Evolutionary conservation across 2,797 vertebrate species (phyloP).

Genomic region (Phoeniculus purpureus): DNA sequence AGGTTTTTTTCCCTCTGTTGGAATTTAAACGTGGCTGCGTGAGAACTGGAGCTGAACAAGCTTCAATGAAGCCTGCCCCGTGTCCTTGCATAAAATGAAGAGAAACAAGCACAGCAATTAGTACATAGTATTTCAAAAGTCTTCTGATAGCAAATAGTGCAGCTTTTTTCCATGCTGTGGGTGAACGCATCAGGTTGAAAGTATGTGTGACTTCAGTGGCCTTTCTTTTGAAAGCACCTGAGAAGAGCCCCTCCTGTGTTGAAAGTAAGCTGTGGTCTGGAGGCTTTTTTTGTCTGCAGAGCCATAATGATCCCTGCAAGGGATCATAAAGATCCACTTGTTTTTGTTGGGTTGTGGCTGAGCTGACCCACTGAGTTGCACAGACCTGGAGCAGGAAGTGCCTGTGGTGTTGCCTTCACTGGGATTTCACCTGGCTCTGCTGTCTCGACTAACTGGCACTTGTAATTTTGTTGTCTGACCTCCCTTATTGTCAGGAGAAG

Average conservation of each 20-base stretch:
- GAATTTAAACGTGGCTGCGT: background rate
- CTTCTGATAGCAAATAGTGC: background rate
- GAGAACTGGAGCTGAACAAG: background rate
- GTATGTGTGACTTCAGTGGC: background rate
- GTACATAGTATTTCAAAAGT: background rate
- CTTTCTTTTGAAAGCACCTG: background rate
- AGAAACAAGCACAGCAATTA: background rate
- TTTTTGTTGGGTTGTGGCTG: background rate
- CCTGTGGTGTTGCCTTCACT: background rate
- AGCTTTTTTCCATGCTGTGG: background rate
- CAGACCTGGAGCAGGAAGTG: too few relatives aligned
- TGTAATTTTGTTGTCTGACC: background rate
- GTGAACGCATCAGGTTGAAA: background rate
- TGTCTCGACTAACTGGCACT: background rate
- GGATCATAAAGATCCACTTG: background rate
- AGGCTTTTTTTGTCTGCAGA: background rate
- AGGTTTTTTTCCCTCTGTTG: accelerated
- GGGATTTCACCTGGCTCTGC: background rate
- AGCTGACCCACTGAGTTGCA: background rate
- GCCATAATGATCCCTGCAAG: background rate
- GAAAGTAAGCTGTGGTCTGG: background rate
- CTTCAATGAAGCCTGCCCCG: background rate
- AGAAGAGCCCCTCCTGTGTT: background rate
- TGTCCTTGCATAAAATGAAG: slow-evolving; percentile 22
- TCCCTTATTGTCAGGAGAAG: background rate